Conservation (phyloP, 1,140 invertebrate genomes). For the Coelopa frigida region DNA sequence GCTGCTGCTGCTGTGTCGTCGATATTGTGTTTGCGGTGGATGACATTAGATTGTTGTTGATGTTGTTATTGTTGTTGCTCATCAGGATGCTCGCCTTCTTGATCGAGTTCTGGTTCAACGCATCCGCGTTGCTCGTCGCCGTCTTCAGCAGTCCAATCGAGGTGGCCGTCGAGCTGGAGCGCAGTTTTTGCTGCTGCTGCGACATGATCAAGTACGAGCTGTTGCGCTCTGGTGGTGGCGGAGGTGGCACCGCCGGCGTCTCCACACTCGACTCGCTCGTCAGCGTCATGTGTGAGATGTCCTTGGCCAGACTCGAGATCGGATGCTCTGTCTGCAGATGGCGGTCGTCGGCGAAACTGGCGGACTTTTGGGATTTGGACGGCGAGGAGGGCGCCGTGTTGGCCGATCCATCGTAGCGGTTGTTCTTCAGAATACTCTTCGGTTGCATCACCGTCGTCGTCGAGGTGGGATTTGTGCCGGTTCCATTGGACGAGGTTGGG, state of each 20-base stretch:
- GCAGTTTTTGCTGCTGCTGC: conserved; percentile 46
- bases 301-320: conserved; percentile 35
- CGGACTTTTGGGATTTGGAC: conserved; percentile 42
- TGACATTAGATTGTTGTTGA: conserved; percentile 24
- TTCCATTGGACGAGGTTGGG: too few species aligned
- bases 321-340: conserved; percentile 40
- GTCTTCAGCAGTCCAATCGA: conserved; percentile 30
- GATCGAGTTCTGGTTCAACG: conserved; percentile 16
- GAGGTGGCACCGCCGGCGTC: conserved; percentile 45
- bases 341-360: conserved; percentile 41
- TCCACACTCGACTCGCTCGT: conserved; percentile 19
- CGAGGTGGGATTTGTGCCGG: conserved; percentile 9
- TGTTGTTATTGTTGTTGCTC: conserved; percentile 24
- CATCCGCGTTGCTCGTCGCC: conserved; percentile 35
- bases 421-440: conserved; percentile 43
- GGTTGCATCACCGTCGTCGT: conserved; percentile 26
- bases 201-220: conserved; percentile 78
- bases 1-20: conserved; percentile 16
- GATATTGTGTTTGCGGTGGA: conserved; percentile 8
- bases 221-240: conserved; percentile 68
- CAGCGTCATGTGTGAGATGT: conserved; percentile 28
- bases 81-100: conserved; percentile 24
- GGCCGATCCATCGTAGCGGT: conserved; percentile 36
- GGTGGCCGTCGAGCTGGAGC: conserved; percentile 18
- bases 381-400: conserved; percentile 36